Base-by-base conservation (phyloP, 1,140 invertebrate species). In the Delia radicum region DNA sequence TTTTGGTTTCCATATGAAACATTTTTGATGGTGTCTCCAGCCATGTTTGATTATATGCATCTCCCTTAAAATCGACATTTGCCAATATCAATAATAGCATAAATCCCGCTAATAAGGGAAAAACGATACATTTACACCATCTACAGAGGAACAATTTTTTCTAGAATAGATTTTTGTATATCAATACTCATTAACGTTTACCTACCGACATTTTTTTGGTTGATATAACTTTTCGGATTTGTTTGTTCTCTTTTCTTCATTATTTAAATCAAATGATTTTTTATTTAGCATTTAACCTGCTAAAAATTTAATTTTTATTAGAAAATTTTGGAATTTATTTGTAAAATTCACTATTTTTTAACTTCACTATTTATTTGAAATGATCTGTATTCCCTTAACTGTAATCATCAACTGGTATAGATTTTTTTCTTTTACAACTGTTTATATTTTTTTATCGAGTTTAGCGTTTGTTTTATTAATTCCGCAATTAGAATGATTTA, bases 41-140 rank as follows among this genome's bases (percentile, higher is more conserved):
- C 1, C 18, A 3, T 21, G n/a, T 21, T 7, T 31, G 15, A 28
- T 76, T 42, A 29, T 61, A 62, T 48, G 69, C 55, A 1, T 69
- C 62, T 4, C 37, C 72, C 2, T 61, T 67, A 33, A 76, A 76
- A 71, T 74, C 71, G 2, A 76, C 75, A 74, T 76, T 76, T 12
- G 61, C 55, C 48, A 76, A 28, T 24, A 76, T 33, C 24, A 76
- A 27, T n/a, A 76, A 62, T 33, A 76, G 42, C 27, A 65, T 24
- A 31, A 76, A 76, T 13, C 72, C 75, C n/a, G 69, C 28, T n/a
- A 76, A 18, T 4, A 61, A 5, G 8, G 42, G 61, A 13, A 74
- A 24, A 26, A 69, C 27, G 1, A 74, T 24, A 61, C 15, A 76
- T 55, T 74, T 74, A 12, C 37, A 67, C 75, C 72, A 76, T 1